These are phyloP conservation scores for Isotomurus palustris DNA, from an alignment of 2,888 invertebrate species.

Conservation along the genomic window DNA sequence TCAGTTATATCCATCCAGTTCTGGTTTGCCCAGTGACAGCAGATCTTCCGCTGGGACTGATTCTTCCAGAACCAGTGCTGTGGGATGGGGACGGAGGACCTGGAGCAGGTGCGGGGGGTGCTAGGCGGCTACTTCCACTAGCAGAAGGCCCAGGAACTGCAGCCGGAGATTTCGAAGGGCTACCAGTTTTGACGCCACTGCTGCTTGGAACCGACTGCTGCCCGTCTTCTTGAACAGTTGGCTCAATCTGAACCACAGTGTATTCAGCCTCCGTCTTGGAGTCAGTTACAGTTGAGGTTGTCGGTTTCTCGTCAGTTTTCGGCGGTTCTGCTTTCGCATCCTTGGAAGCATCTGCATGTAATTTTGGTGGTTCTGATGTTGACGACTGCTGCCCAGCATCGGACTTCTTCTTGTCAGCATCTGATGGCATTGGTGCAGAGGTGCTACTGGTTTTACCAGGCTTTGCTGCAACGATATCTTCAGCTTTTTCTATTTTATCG, in stretches of 20 bases:
- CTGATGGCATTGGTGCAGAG: neutral
- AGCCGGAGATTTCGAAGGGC: too few relatives aligned
- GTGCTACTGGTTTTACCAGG: too few relatives aligned
- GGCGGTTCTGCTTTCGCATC: neutral
- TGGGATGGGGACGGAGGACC: neutral
- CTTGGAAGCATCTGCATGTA: too few relatives aligned
- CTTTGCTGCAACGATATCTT: too few relatives aligned
- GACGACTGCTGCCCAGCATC: too few relatives aligned
- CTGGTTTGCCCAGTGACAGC: constrained; percentile 41
- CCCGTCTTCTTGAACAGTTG: neutral
- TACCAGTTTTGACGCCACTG: too few relatives aligned
- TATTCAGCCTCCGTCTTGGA: neutral
- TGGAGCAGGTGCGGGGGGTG: neutral
- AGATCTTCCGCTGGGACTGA: constrained; percentile 31
- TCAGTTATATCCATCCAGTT: constrained; percentile 38
- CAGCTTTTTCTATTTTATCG: too few relatives aligned
- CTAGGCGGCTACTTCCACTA: neutral
- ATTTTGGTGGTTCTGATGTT: too few relatives aligned
- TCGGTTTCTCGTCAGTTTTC: neutral
- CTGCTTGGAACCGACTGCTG: too few relatives aligned
- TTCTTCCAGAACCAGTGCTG: constrained; percentile 10
- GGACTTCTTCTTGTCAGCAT: neutral
- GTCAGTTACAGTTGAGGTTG: neutral
- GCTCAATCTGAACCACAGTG: constrained; percentile 28
- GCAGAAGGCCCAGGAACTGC: neutral